These are phyloP conservation scores for Pedionomus torquatus DNA, from an alignment of 2,113 vertebrate genomes.

Conservation along the genomic window DNA sequence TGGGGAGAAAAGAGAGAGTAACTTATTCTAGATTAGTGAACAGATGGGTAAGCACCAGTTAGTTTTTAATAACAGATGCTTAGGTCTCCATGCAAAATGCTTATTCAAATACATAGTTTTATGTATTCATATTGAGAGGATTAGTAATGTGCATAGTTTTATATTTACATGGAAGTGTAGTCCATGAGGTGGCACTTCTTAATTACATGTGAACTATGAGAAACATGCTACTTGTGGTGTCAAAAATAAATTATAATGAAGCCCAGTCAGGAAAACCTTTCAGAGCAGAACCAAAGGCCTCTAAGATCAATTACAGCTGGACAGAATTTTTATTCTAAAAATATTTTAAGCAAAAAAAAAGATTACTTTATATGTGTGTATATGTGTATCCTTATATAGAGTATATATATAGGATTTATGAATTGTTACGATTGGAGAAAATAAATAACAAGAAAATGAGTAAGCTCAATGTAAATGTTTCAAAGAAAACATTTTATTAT, in stretches of 20 bases:
- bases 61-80: conserved; percentile 6
- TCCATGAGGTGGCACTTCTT: background rate
- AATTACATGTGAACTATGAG: background rate
- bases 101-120: background rate
- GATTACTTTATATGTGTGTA: fast-evolving
- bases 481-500: background rate
- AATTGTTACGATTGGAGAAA: background rate
- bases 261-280: background rate
- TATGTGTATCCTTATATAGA: background rate
- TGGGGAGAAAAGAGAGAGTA: background rate
- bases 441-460: background rate
- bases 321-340: background rate
- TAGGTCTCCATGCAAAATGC: background rate
- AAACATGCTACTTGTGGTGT: background rate
- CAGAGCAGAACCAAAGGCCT: background rate
- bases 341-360: background rate
- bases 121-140: background rate
- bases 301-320: background rate
- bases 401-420: background rate
- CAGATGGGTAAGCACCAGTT: background rate
- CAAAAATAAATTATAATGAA: background rate
- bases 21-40: background rate
- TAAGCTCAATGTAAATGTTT: background rate
- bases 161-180: background rate
- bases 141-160: background rate